These are phyloP conservation scores for Pollicipes pollicipes DNA, from an alignment of 1,140 invertebrate genomes.

Conservation along the genomic window DNA sequence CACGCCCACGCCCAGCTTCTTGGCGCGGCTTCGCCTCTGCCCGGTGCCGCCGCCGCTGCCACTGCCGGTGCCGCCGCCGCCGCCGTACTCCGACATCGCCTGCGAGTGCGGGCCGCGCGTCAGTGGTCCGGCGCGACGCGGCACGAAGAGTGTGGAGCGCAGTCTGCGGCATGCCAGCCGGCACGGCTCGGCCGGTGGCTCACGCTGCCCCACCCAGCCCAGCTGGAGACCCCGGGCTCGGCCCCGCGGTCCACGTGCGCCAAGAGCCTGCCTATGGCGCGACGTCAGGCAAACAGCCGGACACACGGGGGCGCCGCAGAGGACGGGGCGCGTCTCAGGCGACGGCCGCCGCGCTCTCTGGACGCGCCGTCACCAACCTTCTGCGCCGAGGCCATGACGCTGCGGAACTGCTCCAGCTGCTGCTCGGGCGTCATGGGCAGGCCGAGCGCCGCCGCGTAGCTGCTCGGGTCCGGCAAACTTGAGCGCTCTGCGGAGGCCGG, in stretches of 20 bases:
- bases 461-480: not conserved
- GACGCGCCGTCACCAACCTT: not conserved
- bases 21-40: conserved; percentile 19
- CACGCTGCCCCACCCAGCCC: not conserved
- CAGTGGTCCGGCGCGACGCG: not conserved
- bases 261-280: no score
- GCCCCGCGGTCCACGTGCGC: no score
- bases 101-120: not conserved
- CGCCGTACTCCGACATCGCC: conserved; percentile 30
- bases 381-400: not conserved
- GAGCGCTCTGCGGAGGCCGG: not conserved
- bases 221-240: no score
- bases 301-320: no score
- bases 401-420: not conserved
- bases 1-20: conserved; percentile 61
- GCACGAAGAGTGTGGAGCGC: not conserved
- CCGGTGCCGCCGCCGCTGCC: conserved; percentile 23
- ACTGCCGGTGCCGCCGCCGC: conserved; percentile 37
- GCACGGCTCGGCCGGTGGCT: not conserved
- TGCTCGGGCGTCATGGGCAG: not conserved
- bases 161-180: no score
- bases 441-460: not conserved
- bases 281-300: no score
- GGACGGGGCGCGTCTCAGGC: no score
- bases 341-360: no score